phyloP scores from a whole-genome alignment of 2,888 invertebrate genomes.

The Polylopha cassiicola region DNA sequence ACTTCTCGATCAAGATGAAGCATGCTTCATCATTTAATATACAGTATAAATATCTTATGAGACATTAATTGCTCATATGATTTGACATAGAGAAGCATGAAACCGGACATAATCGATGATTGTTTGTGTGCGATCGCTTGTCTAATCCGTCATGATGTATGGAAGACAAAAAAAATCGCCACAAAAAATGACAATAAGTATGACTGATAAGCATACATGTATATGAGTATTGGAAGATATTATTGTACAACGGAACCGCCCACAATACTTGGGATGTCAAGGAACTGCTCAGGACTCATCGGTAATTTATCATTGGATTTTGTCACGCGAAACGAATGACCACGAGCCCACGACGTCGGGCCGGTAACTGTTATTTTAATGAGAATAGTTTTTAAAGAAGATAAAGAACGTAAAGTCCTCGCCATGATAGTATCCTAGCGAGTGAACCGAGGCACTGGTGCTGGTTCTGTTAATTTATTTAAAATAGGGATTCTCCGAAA shows the following conservation, averaged over 20 bases:
- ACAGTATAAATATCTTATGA: constrained; percentile 40
- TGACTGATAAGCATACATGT: constrained; percentile 19
- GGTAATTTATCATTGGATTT: constrained; percentile 65
- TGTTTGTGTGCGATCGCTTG: constrained; percentile 36
- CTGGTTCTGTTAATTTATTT: constrained; percentile 20
- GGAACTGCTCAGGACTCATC: constrained; percentile 48
- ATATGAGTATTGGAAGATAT: constrained; percentile 4
- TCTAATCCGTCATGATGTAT: constrained; percentile 44
- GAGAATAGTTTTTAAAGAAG: constrained; percentile 33
- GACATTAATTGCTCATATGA: constrained; percentile 18
- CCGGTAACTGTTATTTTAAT: constrained; percentile 54
- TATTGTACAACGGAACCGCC: constrained; percentile 30
- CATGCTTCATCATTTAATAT: constrained; percentile 12
- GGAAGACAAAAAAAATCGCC: constrained; percentile 32
- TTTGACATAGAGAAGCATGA: constrained; percentile 29
- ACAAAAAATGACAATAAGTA: constrained; percentile 23
- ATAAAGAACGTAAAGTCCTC: constrained; percentile 18
- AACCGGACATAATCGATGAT: constrained; percentile 43
- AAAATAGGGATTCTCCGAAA: constrained; percentile 24
- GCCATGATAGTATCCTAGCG: constrained; percentile 2
- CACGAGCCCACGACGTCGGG: constrained; percentile 40
- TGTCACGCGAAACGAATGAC: constrained; percentile 47
- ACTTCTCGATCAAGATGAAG: constrained; percentile 11
- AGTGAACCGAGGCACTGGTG: constrained; percentile 10
- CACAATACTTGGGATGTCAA: constrained; percentile 46